phyloP scores from a whole-genome alignment of 2,888 invertebrate genomes.

The Ferdinandea cuprea region DNA sequence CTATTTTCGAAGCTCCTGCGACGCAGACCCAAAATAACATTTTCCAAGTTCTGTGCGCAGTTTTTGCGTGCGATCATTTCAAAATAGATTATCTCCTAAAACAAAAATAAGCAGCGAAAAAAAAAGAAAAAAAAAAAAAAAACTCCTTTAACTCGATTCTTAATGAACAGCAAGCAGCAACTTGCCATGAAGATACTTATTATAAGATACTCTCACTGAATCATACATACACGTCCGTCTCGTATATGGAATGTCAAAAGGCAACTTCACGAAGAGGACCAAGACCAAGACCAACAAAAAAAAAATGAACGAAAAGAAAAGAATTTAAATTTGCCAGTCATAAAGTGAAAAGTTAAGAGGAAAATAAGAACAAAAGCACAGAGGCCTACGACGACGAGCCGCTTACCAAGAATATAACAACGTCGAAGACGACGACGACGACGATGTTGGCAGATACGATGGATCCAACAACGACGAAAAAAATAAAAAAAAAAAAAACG shows the following conservation, averaged over 20 bases:
- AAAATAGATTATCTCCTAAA: slow-evolving; percentile 50
- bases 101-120: background rate
- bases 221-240: slow-evolving; percentile 24
- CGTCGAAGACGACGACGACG: background rate
- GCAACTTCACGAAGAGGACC: slow-evolving; percentile 53
- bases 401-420: slow-evolving; percentile 12
- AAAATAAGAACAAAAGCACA: slow-evolving; percentile 34
- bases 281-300: background rate
- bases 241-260: slow-evolving; percentile 68
- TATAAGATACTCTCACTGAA: slow-evolving; percentile 54
- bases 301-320: slow-evolving; percentile 24
- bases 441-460: slow-evolving; percentile 9
- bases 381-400: slow-evolving; percentile 3
- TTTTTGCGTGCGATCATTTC: slow-evolving; percentile 18
- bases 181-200: slow-evolving; percentile 67
- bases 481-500: slow-evolving; percentile 18
- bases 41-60: slow-evolving; percentile 36
- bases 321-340: slow-evolving; percentile 58
- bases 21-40: slow-evolving; percentile 21
- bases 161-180: slow-evolving; percentile 66
- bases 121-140: background rate
- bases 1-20: slow-evolving; percentile 53
- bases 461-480: background rate
- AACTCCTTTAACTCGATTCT: slow-evolving; percentile 39
- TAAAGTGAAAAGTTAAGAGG: slow-evolving; percentile 56